Evolutionary conservation across 1,140 invertebrate species (phyloP), one percentile per base, ranked within the genome.

Genomic region (Bombus superbus): DNA sequence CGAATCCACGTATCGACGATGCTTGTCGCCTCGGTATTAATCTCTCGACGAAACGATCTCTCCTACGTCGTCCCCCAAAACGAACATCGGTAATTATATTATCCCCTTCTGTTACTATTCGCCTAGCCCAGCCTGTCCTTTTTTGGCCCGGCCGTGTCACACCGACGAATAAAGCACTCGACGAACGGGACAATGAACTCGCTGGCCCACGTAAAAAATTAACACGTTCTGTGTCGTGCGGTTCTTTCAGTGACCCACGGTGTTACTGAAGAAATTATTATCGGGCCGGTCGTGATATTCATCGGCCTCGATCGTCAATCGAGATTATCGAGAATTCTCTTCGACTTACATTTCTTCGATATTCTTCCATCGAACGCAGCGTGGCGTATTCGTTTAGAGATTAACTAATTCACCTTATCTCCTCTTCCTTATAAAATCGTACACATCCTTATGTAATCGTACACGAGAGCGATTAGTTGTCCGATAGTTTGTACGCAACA

Each of bases 131-230:
- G 42, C n/a, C 11, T 53, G 44, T 79, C 76, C 76, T 84, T 84
- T 79, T 79, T 84, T 78, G 82, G 73, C 3, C 57, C 1, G 79
- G 25, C 22, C 40, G 32, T 11, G 47, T 2, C 35, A 22, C 44
- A 22, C 42, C 15, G 28, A 15, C 62, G 73, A 69, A 35, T 57
- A 13, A 40, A 73, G 13, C 47, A 25, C 40, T 38, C 42, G 47
- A 81, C 35, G 28, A 32, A n/a, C 44, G 75, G 47, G 47, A 78
- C 75, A 79, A 59, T 42, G 82, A 72, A 79, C 66, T 82, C 15
- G 2, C 8, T 44, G 22, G 81, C 82, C 82, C 82, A 84, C 82
- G 82, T 84, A 84, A 71, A 79, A 84, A 79, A 62, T 72, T 72
- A 76, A 76, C 53, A 76, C 74, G 53, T 28, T 57, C 73, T n/a